Conservation (phyloP, 2,113 vertebrate species). For the Hucho hucho region DNA sequence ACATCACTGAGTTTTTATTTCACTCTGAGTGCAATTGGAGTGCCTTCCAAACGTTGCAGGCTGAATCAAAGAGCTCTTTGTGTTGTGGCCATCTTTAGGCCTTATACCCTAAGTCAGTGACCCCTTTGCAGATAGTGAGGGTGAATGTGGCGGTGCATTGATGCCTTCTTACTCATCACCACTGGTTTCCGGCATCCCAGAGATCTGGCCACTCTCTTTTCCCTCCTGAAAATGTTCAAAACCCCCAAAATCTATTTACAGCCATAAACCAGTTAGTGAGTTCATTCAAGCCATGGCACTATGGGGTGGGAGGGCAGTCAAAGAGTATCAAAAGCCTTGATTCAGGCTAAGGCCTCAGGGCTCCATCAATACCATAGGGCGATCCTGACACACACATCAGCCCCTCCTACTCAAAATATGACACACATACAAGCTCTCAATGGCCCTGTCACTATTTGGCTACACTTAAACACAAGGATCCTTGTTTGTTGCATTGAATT, state of each 20-base stretch:
- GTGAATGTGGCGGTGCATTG: conserved; percentile 50
- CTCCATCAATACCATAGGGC: conserved; percentile 59
- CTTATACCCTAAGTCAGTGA: conserved; percentile 14
- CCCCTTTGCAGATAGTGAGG: conserved; percentile 48
- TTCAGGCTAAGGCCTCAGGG: conserved; percentile 60
- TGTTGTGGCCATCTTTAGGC: conserved; percentile 27
- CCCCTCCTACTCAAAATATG: conserved; percentile 72
- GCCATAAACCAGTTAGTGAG: conserved; percentile 25
- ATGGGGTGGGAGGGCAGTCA: conserved; percentile 60
- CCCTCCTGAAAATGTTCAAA: conserved; percentile 30
- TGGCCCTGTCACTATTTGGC: conserved; percentile 57
- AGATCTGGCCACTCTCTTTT: conserved; percentile 38
- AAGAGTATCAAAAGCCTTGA: conserved; percentile 64
- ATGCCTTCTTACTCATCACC: conserved; percentile 42
- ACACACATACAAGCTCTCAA: conserved; percentile 63
- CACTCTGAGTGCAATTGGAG: background rate
- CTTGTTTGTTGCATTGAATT: conserved; percentile 54
- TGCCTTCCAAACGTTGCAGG: conserved; percentile 25
- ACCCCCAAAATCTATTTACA: conserved; percentile 40
- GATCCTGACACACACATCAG: conserved; percentile 65
- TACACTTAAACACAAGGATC: conserved; percentile 54
- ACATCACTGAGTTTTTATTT: background rate
- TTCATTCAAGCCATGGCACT: conserved; percentile 56
- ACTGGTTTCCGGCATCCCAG: conserved; percentile 61
- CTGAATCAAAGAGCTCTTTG: conserved; percentile 47